Evolutionary conservation across 2,113 vertebrate genomes (phyloP), one percentile per base, ranked within the genome.

Genomic region (Lophius piscatorius): DNA sequence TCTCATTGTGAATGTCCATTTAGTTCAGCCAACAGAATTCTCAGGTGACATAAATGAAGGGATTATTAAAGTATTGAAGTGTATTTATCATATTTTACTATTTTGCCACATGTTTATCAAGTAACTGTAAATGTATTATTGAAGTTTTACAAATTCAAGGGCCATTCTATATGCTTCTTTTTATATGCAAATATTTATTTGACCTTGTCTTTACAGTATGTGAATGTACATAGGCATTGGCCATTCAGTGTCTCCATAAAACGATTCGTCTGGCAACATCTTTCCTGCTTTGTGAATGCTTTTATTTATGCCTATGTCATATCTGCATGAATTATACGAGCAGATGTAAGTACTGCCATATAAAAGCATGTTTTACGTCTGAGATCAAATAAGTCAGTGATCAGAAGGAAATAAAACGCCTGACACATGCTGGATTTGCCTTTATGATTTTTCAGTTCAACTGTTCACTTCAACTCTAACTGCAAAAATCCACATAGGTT

Each of bases 41-140:
- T 89, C 87, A 88, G 84, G 86, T 84, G 74, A 65, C 73, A 73
- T 44, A 48, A 75, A 82, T 70, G 41, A 89, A 89, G 86, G 81
- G 86, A 88, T 82, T 76, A 55, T 62, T 59, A 49, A 58, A 31
- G 63, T 81, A 70, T 74, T 79, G 58, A 66, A 74, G 6, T 75
- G 46, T 71, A 71, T 79, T 68, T 80, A 45, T 64, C 60, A 38
- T 63, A 13, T 77, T 70, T 69, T 60, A 51, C 34, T n/a, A 36
- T 58, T 47, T 58, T 80, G 17, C 31, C 8, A 45, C 26, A 12
- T 80, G 52, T 76, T 78, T 65, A 84, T 50, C 54, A 68, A 45
- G 48, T 52, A 59, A 67, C 14, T 63, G 17, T 50, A 74, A 38
- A 62, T 61, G 40, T 80, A 62, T 69, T 59, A 22, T 48, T 66